These are phyloP conservation scores for Nomada goodeniana DNA, from an alignment of 2,888 invertebrate species.

Conservation along the genomic window DNA sequence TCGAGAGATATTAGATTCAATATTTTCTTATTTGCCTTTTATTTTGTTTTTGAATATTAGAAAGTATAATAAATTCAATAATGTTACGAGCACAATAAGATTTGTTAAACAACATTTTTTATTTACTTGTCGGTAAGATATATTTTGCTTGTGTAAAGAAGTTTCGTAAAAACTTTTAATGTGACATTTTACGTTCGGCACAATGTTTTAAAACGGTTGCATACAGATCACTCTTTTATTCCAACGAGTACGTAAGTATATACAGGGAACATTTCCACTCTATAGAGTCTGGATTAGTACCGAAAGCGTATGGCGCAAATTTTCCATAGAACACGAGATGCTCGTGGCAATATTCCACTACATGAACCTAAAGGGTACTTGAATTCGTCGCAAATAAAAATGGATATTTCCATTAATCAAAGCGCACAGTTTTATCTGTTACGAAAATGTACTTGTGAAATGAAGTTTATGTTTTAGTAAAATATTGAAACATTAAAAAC, in stretches of 20 bases:
- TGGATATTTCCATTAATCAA: neutral
- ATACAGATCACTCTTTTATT: slow-evolving; percentile 12
- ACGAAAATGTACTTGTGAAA: neutral
- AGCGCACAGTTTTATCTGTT: neutral
- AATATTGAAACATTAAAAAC: neutral
- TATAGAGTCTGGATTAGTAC: slow-evolving; percentile 43
- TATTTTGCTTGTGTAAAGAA: neutral
- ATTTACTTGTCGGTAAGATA: neutral
- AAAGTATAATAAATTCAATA: neutral
- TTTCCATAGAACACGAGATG: slow-evolving; percentile 17
- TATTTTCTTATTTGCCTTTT: neutral
- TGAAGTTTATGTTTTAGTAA: neutral
- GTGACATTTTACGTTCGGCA: neutral
- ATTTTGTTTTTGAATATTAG: neutral
- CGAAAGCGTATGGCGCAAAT: slow-evolving; percentile 41
- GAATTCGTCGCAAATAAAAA: neutral
- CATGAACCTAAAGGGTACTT: slow-evolving; percentile 11
- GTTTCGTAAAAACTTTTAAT: neutral
- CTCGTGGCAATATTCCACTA: slow-evolving; percentile 34
- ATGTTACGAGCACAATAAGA: too few species aligned
- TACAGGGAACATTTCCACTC: slow-evolving; percentile 38
- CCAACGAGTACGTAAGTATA: neutral
- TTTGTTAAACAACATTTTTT: neutral
- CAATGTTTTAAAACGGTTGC: neutral
- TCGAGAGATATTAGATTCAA: neutral